Evolutionary conservation across 2,888 invertebrate genomes (phyloP).

Genomic region (Ophraella communa): DNA sequence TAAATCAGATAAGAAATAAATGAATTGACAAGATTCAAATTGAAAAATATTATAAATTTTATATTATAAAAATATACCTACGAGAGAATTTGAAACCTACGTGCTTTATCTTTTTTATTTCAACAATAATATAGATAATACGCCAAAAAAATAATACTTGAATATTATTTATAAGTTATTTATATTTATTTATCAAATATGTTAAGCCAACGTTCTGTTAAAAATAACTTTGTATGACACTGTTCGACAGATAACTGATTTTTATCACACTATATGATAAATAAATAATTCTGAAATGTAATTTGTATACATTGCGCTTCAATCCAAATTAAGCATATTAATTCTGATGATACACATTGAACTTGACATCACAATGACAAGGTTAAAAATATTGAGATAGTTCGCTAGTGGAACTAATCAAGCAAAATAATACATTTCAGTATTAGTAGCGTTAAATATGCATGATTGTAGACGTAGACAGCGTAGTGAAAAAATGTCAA

Average conservation of each 20-base stretch:
- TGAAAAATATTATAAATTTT: background rate
- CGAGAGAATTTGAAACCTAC: background rate
- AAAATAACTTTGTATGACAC: background rate
- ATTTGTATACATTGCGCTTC: background rate
- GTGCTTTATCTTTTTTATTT: background rate
- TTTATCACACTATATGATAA: background rate
- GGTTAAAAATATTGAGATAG: slow-evolving; percentile 4
- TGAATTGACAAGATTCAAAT: slow-evolving; percentile 15
- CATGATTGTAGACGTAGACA: no score
- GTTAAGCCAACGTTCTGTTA: background rate
- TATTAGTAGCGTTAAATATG: background rate
- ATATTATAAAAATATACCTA: background rate
- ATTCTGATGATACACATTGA: background rate
- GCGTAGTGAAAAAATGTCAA: no score
- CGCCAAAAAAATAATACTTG: no score
- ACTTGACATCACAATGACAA: slow-evolving; percentile 2
- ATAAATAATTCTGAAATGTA: background rate
- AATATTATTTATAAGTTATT: no score
- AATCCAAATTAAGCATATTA: background rate
- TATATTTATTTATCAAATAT: background rate
- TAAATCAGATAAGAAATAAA: slow-evolving; percentile 21
- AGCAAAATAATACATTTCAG: background rate
- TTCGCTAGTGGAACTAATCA: background rate
- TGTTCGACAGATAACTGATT: background rate
- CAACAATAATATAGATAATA: background rate